Evolutionary conservation across 2,797 vertebrate genomes (phyloP).

Genomic region (Acomys russatus): DNA sequence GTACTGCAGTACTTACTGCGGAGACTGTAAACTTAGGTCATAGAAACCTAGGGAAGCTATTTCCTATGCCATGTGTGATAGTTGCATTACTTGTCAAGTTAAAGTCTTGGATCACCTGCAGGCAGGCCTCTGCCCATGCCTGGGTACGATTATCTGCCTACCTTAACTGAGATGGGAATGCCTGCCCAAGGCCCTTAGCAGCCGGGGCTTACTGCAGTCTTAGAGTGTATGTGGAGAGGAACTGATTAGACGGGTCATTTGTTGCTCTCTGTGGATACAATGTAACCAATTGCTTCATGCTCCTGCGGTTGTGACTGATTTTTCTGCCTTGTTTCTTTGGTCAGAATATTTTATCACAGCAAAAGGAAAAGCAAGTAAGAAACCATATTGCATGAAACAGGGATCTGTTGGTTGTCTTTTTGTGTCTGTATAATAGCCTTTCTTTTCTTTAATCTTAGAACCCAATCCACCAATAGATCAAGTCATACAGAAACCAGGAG

Average conservation of each 20-base stretch:
- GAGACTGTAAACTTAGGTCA: conserved; percentile 42
- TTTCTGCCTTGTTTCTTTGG: background rate
- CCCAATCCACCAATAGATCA: conserved; percentile 97
- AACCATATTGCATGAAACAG: background rate
- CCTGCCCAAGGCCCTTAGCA: background rate
- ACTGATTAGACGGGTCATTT: background rate
- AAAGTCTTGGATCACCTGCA: background rate
- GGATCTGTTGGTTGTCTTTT: background rate
- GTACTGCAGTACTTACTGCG: background rate
- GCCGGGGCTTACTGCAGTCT: background rate
- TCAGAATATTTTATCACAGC: background rate
- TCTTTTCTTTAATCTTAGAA: conserved; percentile 88
- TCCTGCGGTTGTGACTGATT: background rate
- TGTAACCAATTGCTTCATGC: background rate
- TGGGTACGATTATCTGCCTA: background rate
- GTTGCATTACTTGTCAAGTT: background rate
- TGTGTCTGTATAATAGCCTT: conserved; percentile 51
- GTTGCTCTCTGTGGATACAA: background rate
- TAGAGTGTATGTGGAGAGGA: background rate
- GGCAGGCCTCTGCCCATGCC: background rate
- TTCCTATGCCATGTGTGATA: background rate
- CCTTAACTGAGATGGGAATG: background rate
- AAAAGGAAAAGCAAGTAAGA: background rate
- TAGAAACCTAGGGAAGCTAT: conserved; percentile 45
- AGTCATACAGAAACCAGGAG: conserved; percentile 94